A percentile compares a stretch with the other conserved stretches of the same genome.
These are phyloP conservation scores for Macaca nemestrina DNA, from an alignment of 2,113 vertebrate genomes.

Conservation along the genomic window DNA sequence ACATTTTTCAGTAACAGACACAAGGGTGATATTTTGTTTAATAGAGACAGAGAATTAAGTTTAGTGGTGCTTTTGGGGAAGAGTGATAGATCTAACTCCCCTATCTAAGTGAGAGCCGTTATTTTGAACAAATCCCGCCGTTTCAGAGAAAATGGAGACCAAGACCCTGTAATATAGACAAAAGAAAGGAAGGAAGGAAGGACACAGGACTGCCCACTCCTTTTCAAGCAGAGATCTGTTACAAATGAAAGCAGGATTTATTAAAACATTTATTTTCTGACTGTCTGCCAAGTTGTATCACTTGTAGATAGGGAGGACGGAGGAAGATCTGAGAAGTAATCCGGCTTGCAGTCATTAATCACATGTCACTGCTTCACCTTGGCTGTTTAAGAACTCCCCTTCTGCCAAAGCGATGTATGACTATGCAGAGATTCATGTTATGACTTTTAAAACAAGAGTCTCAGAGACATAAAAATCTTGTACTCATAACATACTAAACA, in stretches of 20 bases:
- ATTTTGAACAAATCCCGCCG: constrained; percentile 47
- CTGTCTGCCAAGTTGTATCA: constrained; percentile 19
- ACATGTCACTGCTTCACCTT: accelerated
- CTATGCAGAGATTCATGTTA: background rate
- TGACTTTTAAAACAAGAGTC: background rate
- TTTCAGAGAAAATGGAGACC: constrained; percentile 36
- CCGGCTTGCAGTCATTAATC: background rate
- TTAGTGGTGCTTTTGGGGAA: background rate
- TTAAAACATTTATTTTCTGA: constrained; percentile 21
- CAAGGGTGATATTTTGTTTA: constrained; percentile 58
- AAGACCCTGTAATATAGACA: background rate
- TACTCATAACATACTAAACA: background rate
- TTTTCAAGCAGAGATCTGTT: background rate
- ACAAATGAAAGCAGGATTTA: constrained; percentile 23
- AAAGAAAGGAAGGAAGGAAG: background rate
- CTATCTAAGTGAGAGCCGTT: constrained; percentile 55
- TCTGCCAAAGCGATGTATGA: background rate
- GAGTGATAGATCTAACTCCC: constrained; percentile 18
- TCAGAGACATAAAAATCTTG: background rate
- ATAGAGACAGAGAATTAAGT: constrained; percentile 36
- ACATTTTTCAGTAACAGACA: constrained; percentile 27
- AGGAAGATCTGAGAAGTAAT: background rate
- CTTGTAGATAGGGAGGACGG: background rate
- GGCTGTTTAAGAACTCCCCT: background rate
- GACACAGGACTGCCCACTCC: background rate